A percentile compares a stretch with the other conserved stretches of the same genome.
These are phyloP conservation scores for Pachyuromys duprasi DNA, from an alignment of 2,797 vertebrate genomes.

Conservation along the genomic window DNA sequence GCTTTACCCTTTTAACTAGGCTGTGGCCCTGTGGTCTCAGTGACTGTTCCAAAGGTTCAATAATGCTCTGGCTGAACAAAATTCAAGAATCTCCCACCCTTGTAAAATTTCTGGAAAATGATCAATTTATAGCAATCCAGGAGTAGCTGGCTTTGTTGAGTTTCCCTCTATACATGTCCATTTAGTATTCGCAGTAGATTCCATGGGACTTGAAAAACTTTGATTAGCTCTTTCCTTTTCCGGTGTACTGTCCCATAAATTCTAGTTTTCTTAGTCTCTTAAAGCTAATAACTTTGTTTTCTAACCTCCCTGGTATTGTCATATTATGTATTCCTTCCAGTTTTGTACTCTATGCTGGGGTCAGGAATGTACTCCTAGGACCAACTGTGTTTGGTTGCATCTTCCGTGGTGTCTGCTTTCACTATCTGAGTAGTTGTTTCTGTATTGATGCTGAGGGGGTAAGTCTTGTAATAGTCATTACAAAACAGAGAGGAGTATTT, in stretches of 20 bases:
- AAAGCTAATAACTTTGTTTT: neutral
- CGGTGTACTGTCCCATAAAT: neutral
- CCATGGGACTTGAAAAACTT: neutral
- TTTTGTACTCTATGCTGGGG: neutral
- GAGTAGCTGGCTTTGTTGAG: neutral
- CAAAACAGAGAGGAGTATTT: slow-evolving; percentile 11
- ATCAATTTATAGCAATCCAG: neutral
- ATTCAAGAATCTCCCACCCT: neutral
- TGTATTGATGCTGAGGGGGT: slow-evolving; percentile 22
- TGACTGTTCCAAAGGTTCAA: neutral
- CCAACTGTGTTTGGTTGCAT: neutral
- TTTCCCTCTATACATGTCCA: neutral
- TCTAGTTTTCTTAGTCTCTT: neutral
- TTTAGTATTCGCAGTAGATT: slow-evolving; percentile 27
- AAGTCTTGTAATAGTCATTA: neutral
- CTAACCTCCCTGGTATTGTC: neutral
- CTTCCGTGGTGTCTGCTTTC: neutral
- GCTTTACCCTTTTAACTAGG: neutral
- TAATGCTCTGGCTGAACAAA: neutral
- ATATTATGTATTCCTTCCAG: neutral
- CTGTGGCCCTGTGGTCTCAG: neutral
- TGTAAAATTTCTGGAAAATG: neutral
- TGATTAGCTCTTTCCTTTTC: neutral
- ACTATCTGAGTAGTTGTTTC: slow-evolving; percentile 25
- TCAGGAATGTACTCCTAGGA: neutral